Evolutionary conservation across 2,888 invertebrate species (phyloP).

Genomic region (Phyllotreta cruciferae): DNA sequence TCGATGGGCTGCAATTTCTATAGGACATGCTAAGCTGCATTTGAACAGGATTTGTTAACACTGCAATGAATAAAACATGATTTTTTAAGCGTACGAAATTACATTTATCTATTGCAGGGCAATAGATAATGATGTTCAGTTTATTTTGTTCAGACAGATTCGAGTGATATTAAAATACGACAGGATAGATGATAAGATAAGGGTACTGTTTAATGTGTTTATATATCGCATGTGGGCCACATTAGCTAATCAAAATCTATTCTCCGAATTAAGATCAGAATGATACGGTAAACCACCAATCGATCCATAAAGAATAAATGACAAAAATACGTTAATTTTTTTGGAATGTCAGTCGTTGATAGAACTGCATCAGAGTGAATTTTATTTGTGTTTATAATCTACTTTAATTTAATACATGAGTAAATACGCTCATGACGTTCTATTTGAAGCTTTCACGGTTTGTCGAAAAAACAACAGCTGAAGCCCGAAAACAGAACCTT

Average conservation of each 20-base stretch:
- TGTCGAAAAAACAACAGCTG: no score
- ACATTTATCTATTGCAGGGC: no score
- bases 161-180: slow-evolving; percentile 9
- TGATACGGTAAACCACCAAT: no score
- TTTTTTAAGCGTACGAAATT: background rate
- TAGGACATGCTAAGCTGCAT: slow-evolving; percentile 43
- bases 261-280: no score
- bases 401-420: slow-evolving; percentile 1
- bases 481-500: background rate
- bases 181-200: slow-evolving; percentile 15
- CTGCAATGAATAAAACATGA: slow-evolving; percentile 37
- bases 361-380: background rate
- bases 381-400: background rate
- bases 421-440: background rate
- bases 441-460: no score
- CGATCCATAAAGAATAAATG: no score
- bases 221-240: no score
- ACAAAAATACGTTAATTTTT: background rate
- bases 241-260: no score
- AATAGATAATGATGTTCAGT: slow-evolving; percentile 9
- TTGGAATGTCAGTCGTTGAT: background rate
- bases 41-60: slow-evolving; percentile 40
- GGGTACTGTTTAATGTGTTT: slow-evolving; percentile 1
- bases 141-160: slow-evolving; percentile 8
- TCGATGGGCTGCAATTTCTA: slow-evolving; percentile 38